Conservation (phyloP, 2,888 invertebrate genomes). For the Spisula subtruncata region DNA sequence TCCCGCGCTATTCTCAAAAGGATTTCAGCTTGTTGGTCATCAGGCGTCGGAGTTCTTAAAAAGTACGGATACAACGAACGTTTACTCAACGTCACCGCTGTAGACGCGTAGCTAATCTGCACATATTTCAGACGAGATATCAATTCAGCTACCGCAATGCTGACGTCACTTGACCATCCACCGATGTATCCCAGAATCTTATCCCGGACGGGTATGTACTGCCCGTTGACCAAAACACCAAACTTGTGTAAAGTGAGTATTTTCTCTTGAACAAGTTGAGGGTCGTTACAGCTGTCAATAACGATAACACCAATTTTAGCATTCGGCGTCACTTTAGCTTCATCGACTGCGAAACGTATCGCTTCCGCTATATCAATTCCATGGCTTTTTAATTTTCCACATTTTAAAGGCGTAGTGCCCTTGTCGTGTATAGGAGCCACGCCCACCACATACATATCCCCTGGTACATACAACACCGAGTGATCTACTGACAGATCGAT, state of each 20-base stretch:
- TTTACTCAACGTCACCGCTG: slow-evolving; percentile 68
- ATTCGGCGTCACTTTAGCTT: slow-evolving; percentile 58
- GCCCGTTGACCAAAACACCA: slow-evolving; percentile 58
- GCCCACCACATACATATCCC: slow-evolving; percentile 74
- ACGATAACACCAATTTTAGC: slow-evolving; percentile 69
- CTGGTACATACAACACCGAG: slow-evolving; percentile 56
- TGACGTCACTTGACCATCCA: slow-evolving; percentile 70
- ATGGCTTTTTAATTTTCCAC: slow-evolving; percentile 63
- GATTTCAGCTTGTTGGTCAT: slow-evolving; percentile 65
- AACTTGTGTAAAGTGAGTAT: slow-evolving; percentile 67
- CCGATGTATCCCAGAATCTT: slow-evolving; percentile 73
- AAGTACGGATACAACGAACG: slow-evolving; percentile 68
- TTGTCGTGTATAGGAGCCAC: slow-evolving; percentile 69
- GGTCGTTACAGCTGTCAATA: slow-evolving; percentile 76
- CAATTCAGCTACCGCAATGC: slow-evolving; percentile 64
- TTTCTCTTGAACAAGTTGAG: slow-evolving; percentile 66
- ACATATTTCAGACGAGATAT: slow-evolving; percentile 60
- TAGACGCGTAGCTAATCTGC: slow-evolving; percentile 72
- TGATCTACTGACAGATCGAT: slow-evolving; percentile 21
- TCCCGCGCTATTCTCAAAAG: slow-evolving; percentile 67
- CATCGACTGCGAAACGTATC: slow-evolving; percentile 65
- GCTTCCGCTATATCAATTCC: slow-evolving; percentile 70
- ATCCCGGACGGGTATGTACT: slow-evolving; percentile 55
- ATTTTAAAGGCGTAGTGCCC: slow-evolving; percentile 63
- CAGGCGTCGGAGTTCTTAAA: slow-evolving; percentile 67